Evolutionary conservation across 2,797 vertebrate species (phyloP).

Genomic region (Euthynnus affinis): DNA sequence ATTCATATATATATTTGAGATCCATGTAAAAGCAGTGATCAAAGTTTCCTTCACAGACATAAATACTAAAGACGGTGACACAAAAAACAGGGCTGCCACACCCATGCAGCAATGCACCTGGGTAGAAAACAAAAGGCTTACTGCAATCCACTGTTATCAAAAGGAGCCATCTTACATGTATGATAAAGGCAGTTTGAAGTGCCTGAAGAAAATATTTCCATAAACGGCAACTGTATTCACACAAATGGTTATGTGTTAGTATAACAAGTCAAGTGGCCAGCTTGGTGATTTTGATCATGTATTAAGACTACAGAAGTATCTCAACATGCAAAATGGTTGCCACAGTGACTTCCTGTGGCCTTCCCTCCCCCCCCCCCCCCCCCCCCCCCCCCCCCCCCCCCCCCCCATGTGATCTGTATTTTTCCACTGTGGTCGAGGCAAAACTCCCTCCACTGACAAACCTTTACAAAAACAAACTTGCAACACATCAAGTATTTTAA

Average conservation of each 20-base stretch:
- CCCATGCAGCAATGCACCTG: constrained; percentile 10
- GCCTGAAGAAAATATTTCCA: not conserved
- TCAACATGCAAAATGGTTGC: not conserved
- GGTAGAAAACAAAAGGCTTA: constrained; percentile 3
- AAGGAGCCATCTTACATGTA: not conserved
- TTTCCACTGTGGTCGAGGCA: constrained; percentile 24
- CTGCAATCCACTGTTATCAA: not conserved
- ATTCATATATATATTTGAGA: no score
- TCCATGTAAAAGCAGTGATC: not conserved
- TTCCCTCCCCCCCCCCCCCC: not conserved
- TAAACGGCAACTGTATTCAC: not conserved
- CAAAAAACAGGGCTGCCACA: constrained; percentile 39
- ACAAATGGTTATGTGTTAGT: not conserved
- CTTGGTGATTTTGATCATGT: not conserved
- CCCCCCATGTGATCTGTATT: not conserved
- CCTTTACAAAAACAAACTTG: not conserved
- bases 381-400: constrained; percentile 6
- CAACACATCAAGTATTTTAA: constrained; percentile 44
- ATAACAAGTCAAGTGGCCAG: not conserved
- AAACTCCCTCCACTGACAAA: not conserved
- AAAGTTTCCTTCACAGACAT: not conserved
- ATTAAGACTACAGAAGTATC: rapidly evolving
- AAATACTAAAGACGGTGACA: not conserved
- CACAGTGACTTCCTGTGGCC: not conserved
- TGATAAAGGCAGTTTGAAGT: not conserved